A percentile compares a stretch with the other conserved stretches of the same genome.
phyloP scores from a whole-genome alignment of 2,888 invertebrate species.

The Pherbina coryleti region DNA sequence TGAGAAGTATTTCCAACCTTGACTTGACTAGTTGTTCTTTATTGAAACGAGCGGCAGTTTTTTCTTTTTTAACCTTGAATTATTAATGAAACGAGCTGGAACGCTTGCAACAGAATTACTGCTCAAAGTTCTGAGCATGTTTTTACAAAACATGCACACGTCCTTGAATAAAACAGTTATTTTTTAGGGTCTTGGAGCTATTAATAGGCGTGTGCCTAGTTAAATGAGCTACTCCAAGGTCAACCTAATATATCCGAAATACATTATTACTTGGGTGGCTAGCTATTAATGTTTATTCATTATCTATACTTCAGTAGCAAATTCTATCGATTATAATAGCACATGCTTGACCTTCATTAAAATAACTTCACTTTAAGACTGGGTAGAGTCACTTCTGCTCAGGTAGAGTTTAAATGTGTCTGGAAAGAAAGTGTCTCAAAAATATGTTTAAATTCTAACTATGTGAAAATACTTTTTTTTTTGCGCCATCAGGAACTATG shows the following conservation, averaged over 20 bases:
- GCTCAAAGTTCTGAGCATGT: no score
- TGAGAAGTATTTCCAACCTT: background rate
- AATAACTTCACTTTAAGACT: no score
- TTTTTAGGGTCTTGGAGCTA: background rate
- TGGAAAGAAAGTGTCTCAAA: no score
- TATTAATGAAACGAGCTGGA: background rate
- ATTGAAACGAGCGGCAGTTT: background rate
- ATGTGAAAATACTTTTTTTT: no score
- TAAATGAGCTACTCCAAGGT: background rate
- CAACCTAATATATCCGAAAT: background rate
- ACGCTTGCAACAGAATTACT: background rate
- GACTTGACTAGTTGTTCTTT: background rate
- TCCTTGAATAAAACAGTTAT: background rate
- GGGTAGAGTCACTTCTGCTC: no score
- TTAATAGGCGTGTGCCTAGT: background rate
- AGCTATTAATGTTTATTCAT: background rate
- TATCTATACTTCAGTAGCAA: slow-evolving; percentile 19
- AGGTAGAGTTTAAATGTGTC: no score
- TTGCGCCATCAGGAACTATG: no score
- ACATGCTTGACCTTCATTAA: background rate
- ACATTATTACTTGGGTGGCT: background rate
- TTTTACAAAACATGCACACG: no score
- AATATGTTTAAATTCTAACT: no score
- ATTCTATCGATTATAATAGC: background rate
- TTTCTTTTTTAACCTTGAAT: background rate